phyloP scores from a whole-genome alignment of 2,113 vertebrate species.

The Larimichthys polyactis region DNA sequence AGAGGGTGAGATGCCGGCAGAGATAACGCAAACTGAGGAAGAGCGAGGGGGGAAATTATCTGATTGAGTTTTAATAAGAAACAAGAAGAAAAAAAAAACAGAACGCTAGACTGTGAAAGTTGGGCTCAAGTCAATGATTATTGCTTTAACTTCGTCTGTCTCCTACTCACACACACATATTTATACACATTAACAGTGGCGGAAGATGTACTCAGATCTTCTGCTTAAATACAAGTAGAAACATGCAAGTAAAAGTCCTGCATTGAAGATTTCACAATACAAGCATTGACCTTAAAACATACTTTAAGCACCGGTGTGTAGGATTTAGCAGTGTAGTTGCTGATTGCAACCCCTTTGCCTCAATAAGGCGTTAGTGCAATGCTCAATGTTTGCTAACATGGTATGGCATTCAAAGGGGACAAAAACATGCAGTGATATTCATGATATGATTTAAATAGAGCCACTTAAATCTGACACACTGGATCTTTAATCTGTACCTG shows the following conservation, averaged over 20 bases:
- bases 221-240: not conserved
- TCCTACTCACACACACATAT: constrained; percentile 3
- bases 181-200: not conserved
- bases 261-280: not conserved
- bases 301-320: not conserved
- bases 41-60: constrained; percentile 39
- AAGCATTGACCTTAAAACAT: not conserved
- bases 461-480: too few relatives aligned
- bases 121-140: constrained; percentile 41
- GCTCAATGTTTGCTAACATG: too few relatives aligned
- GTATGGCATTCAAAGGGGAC: too few relatives aligned
- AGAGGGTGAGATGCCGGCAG: constrained; percentile 41
- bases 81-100: constrained; percentile 11
- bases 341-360: too few relatives aligned
- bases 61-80: constrained; percentile 51
- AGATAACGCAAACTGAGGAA: constrained; percentile 40
- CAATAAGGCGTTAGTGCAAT: too few relatives aligned
- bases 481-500: too few relatives aligned
- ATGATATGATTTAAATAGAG: too few relatives aligned
- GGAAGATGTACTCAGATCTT: not conserved
- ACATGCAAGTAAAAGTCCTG: not conserved
- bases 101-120: constrained; percentile 7
- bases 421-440: too few relatives aligned
- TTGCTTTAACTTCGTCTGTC: constrained; percentile 5
- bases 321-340: too few relatives aligned